Evolutionary conservation across 1,140 invertebrate genomes (phyloP), one percentile per base, ranked within the genome.

Genomic region (Orchesella cincta): DNA sequence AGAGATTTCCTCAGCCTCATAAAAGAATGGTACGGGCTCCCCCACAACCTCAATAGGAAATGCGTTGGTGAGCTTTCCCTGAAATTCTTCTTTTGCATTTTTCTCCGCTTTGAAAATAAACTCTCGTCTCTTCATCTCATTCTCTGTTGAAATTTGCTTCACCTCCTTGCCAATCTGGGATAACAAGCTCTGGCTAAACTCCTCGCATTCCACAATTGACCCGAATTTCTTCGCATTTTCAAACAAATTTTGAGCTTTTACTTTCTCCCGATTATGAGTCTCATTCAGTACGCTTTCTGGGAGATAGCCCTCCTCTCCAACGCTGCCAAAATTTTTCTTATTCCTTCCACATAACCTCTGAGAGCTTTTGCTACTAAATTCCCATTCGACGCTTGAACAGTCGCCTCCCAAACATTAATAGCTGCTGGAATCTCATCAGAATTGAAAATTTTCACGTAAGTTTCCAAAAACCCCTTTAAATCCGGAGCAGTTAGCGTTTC

Each of bases 391-490:
- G 29, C n/a, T 36, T 18, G 34, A 46, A 35, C 26, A 5, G 74
- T 57, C 5, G 74, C 78, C 57, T 76, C 51, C 14, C 52, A 39
- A 46, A 79, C 35, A 1, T 51, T 67, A 8, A 70, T n/a, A 1
- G 75, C 71, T 1, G 28, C 23, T 0, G 73, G 70, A 0, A 76
- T 29, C 18, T 76, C 71, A 20, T 74, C 72, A 1, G 31, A 39
- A 54, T 79, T 79, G 28, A 79, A 79, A 16, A 76, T 33, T 12
- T 79, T 54, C 5, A 74, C 39, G 31, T 76, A 79, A 12, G 72
- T 73, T 1, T 16, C 23, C 29, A 78, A 71, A 28, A 26, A 36
- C 1, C 5, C 20, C 1, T 16, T 18, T 14, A 78, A 57, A 0
- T 29, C 29, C 3, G 12, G 3, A 39, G 18, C 76, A 5, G 33